Evolutionary conservation across 2,888 invertebrate genomes (phyloP), one percentile per base, ranked within the genome.

Genomic region (Criorhina ranunculi): DNA sequence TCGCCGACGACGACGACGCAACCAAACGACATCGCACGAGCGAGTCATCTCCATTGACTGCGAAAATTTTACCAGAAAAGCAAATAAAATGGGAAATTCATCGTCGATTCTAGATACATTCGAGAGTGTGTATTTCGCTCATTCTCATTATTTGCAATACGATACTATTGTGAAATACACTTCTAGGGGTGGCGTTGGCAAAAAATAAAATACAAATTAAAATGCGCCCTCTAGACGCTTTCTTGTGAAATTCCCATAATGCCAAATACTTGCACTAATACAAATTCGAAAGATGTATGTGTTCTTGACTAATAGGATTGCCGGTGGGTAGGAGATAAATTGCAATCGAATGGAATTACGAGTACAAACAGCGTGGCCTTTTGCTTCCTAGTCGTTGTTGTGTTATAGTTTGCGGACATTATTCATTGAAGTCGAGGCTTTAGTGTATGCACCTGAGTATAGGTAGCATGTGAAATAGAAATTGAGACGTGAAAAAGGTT

Each of bases 301-400:
- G 35, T 29, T 29, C 59, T 53, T 49, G 37, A 51, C 78, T 83
- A 83, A 83, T 83, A 78, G 78, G 82, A 83, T 83, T 83, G 78
- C 55, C 62, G 29, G 29, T 33, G 70, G 77, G 70, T 59, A 55
- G 35, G 59, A 69, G 82, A 79, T 73, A 83, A 67, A 73, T 73
- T 55, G 72, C 67, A 73, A 66, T 83, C 72, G 78, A 83, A 83
- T 83, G 62, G 73, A 83, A 83, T 83, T 83, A 83, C 78, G 73
- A 24, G 12, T 35, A 83, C 78, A 79, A n/a, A 17, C 35, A 60
- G 42, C 70, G 49, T 77, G 81, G 77, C 49, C 67, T 72, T 73
- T 79, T 73, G 79, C 82, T 83, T 83, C 82, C 82, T 73, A 67
- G 53, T 76, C 59, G 57, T 33, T 46, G 42, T 60, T n/a, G 8